Percentiles rank a stretch among this genome's conserved stretches.
Evolutionary conservation across 2,888 invertebrate species (phyloP).

Genomic region (Himalopsyche anomala): DNA sequence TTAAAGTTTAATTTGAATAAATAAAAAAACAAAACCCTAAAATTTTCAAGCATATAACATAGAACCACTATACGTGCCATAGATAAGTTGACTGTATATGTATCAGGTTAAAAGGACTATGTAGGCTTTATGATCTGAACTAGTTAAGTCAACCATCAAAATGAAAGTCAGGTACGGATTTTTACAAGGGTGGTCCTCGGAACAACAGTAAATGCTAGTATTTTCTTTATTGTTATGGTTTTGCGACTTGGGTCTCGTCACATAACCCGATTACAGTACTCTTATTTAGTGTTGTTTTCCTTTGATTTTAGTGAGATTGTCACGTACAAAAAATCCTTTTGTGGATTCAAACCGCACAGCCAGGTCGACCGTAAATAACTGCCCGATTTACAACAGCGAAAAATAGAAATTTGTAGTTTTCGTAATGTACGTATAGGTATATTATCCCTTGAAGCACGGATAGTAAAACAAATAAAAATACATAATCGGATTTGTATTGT

Average conservation of each 20-base stretch:
- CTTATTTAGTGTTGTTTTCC: slow-evolving; percentile 1
- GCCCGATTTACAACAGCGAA: too few relatives aligned
- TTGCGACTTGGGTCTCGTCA: not conserved
- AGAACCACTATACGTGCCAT: too few relatives aligned
- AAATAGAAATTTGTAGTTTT: too few relatives aligned
- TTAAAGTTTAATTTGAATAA: too few relatives aligned
- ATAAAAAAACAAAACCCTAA: too few relatives aligned
- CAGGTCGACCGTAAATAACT: not conserved
- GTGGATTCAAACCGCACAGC: not conserved
- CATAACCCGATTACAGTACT: not conserved
- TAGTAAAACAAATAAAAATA: too few relatives aligned
- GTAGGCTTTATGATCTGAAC: not conserved
- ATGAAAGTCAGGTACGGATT: slow-evolving; percentile 1
- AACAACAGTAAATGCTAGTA: not conserved
- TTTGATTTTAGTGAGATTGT: not conserved
- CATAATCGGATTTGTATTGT: too few relatives aligned
- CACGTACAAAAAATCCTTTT: not conserved
- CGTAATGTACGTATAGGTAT: too few relatives aligned
- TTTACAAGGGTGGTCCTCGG: not conserved
- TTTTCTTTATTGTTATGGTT: not conserved
- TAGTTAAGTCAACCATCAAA: not conserved
- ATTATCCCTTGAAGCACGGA: too few relatives aligned
- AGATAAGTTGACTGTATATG: too few relatives aligned
- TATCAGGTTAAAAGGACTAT: too few relatives aligned
- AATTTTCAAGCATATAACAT: too few relatives aligned